Percentiles rank a stretch among this genome's conserved stretches.
Evolutionary conservation across 2,797 vertebrate species (phyloP).

Genomic region (Orientallactaga sibirica): DNA sequence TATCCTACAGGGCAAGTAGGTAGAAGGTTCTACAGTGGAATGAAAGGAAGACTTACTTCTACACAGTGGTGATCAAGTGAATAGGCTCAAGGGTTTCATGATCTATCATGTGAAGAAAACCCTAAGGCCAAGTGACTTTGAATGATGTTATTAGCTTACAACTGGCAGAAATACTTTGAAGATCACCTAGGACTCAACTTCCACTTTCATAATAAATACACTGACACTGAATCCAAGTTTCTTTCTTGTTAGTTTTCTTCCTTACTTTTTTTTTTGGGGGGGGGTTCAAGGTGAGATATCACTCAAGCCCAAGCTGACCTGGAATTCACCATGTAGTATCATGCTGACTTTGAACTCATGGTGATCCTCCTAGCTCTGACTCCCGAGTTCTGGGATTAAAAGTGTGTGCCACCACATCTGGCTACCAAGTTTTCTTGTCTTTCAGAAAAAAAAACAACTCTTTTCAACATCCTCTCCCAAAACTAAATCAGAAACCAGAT

Average conservation of each 20-base stretch:
- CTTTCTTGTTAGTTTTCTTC: too few species aligned
- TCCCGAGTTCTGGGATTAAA: too few species aligned
- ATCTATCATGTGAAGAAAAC: background rate
- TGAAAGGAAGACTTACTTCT: conserved; percentile 15
- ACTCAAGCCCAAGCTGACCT: too few species aligned
- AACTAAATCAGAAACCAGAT: conserved; percentile 42
- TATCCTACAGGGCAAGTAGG: background rate
- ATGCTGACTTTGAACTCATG: too few species aligned
- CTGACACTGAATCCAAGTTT: background rate
- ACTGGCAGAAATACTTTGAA: background rate
- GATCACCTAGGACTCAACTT: conserved; percentile 16
- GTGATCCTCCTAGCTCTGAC: too few species aligned
- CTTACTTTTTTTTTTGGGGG: too few species aligned
- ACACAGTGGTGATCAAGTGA: background rate
- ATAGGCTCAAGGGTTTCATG: background rate
- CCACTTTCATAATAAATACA: conserved; percentile 23
- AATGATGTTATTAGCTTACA: background rate
- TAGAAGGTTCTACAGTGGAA: background rate
- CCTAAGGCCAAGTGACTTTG: background rate
- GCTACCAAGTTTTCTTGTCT: background rate
- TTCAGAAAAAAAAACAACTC: background rate
- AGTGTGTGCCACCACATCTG: too few species aligned
- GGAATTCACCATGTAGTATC: too few species aligned
- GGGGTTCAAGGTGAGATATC: too few species aligned
- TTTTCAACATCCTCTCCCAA: conserved; percentile 30